A percentile compares a stretch with the other conserved stretches of the same genome.
Conservation (phyloP, 2,113 vertebrate genomes). For the Carollia perspicillata region DNA sequence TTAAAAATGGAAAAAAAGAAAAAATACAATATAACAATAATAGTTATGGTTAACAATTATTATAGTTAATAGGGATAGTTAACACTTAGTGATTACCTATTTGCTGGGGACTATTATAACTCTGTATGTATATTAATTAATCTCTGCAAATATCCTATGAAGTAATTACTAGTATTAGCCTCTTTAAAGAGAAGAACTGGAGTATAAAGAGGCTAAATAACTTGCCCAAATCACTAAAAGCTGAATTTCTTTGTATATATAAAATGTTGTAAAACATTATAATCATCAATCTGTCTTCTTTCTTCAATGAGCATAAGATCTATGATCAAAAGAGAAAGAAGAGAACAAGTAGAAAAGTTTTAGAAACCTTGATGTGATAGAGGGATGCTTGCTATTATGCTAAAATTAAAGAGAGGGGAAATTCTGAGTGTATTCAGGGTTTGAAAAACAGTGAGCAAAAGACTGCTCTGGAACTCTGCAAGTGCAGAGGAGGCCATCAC, state of each 20-base stretch:
- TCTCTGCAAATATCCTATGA: neutral
- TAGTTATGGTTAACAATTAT: no score
- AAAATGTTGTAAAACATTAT: neutral
- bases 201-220: neutral
- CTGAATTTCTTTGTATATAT: neutral
- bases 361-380: neutral
- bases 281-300: neutral
- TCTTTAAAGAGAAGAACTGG: neutral
- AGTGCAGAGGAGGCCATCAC: neutral
- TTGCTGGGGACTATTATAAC: neutral
- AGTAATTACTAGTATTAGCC: neutral
- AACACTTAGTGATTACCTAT: neutral
- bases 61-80: neutral
- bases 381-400: no score
- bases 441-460: neutral
- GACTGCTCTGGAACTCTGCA: neutral
- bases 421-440: neutral
- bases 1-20: no score
- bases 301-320: neutral
- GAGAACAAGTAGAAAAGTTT: no score
- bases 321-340: neutral
- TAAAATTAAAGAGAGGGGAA: neutral
- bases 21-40: neutral
- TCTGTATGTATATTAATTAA: neutral
- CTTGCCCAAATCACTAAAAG: neutral